Conservation (phyloP, 2,888 invertebrate species). For the Andrena hattorfiana region DNA sequence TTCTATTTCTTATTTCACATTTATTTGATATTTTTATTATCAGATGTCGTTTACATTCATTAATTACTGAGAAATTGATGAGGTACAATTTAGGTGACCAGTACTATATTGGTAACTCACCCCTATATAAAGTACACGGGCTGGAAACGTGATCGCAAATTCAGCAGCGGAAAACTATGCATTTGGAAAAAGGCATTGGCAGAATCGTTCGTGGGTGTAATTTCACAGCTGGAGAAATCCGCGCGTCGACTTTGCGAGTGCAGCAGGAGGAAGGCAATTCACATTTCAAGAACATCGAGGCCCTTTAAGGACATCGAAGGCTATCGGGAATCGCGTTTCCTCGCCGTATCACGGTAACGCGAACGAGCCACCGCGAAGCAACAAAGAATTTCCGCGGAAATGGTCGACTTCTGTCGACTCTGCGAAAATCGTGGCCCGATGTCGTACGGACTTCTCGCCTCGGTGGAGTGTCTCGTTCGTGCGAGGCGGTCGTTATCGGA, state of each 20-base stretch:
- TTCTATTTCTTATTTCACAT: no score
- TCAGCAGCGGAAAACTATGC: neutral
- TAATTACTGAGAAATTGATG: no score
- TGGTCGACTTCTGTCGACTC: neutral
- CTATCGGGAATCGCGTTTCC: slow-evolving; percentile 28
- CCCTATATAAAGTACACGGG: no score
- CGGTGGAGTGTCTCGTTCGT: slow-evolving; percentile 2
- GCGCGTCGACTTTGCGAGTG: slow-evolving; percentile 6
- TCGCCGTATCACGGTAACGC: neutral
- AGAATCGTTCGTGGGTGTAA: neutral
- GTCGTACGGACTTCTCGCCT: neutral
- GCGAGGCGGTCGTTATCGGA: slow-evolving; percentile 21
- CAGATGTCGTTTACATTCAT: no score
- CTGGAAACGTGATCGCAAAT: neutral
- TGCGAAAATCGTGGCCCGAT: slow-evolving; percentile 28
- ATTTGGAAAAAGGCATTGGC: slow-evolving; percentile 9
- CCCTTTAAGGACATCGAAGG: slow-evolving; percentile 8
- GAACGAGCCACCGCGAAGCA: slow-evolving; percentile 4
- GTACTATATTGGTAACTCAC: no score
- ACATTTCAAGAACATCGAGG: slow-evolving; percentile 2
- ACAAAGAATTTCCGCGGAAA: neutral
- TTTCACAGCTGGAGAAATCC: neutral
- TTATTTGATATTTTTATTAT: no score
- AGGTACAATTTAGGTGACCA: no score
- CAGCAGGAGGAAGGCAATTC: neutral